Conservation (phyloP, 1,140 invertebrate genomes). For the Orius insidiosus region DNA sequence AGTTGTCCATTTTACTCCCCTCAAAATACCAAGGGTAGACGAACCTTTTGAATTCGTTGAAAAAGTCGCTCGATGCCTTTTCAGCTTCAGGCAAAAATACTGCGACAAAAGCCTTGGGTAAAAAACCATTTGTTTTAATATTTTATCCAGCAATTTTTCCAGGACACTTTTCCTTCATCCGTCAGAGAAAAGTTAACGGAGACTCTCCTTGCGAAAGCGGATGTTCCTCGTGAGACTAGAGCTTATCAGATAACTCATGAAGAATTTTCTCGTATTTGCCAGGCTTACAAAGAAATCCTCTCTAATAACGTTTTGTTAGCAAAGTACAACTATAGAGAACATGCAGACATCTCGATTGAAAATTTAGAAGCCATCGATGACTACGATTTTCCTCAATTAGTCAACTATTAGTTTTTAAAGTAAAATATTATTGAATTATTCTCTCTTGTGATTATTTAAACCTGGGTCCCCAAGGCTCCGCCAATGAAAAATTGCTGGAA, state of each 20-base stretch:
- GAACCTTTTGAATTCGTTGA: slow-evolving; percentile 75
- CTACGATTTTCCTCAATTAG: too few relatives aligned
- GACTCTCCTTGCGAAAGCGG: slow-evolving; percentile 51
- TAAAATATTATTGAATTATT: too few relatives aligned
- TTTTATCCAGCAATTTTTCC: too few relatives aligned
- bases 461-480: too few relatives aligned
- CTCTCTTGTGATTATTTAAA: too few relatives aligned
- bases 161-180: slow-evolving; percentile 56
- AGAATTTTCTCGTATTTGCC: slow-evolving; percentile 59
- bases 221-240: slow-evolving; percentile 47
- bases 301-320: slow-evolving; percentile 48
- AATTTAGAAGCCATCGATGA: too few relatives aligned
- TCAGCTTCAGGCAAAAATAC: slow-evolving; percentile 75
- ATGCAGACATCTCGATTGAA: not conserved
- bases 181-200: slow-evolving; percentile 42
- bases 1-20: slow-evolving; percentile 73
- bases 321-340: slow-evolving; percentile 44
- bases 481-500: too few relatives aligned
- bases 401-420: too few relatives aligned
- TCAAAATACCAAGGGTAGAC: slow-evolving; percentile 55
- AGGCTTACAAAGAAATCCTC: slow-evolving; percentile 56
- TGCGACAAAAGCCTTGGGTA: slow-evolving; percentile 23
- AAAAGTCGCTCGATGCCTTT: slow-evolving; percentile 73
- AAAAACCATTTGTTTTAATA: not conserved
- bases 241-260: slow-evolving; percentile 56